Percentiles rank a stretch among this genome's conserved stretches.
Conservation (phyloP, 2,113 vertebrate species). For the Clupea harengus region DNA sequence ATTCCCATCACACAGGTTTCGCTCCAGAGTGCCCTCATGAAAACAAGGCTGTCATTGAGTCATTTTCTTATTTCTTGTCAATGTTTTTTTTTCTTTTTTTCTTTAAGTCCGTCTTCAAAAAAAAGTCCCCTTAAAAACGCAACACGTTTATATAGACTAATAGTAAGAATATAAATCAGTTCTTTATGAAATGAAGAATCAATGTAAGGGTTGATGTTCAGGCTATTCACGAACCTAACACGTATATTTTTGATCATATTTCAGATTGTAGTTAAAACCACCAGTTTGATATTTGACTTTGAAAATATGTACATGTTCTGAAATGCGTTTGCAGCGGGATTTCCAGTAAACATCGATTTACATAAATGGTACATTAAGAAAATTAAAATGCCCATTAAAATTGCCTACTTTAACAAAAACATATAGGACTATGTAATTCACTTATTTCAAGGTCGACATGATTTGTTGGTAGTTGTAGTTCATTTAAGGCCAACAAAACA, state of each 20-base stretch:
- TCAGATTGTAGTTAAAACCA: background rate
- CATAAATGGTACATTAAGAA: constrained; percentile 29
- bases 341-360: constrained; percentile 57
- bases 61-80: background rate
- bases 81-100: background rate
- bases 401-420: constrained; percentile 21
- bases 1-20: background rate
- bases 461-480: constrained; percentile 12
- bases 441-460: constrained; percentile 9
- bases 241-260: constrained; percentile 7
- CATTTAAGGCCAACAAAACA: constrained; percentile 28
- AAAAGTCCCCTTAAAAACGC: constrained; percentile 10
- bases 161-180: constrained; percentile 15
- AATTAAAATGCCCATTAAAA: constrained; percentile 36
- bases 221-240: constrained; percentile 1
- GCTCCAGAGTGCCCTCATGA: background rate
- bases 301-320: constrained; percentile 49
- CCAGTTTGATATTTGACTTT: constrained; percentile 28
- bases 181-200: constrained; percentile 2
- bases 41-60: background rate
- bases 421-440: background rate
- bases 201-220: constrained; percentile 5
- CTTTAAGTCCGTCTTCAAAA: background rate
- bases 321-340: constrained; percentile 34
- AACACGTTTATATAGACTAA: background rate